These are phyloP conservation scores for Trinorchestia longiramus DNA, from an alignment of 1,140 invertebrate species.

Conservation along the genomic window DNA sequence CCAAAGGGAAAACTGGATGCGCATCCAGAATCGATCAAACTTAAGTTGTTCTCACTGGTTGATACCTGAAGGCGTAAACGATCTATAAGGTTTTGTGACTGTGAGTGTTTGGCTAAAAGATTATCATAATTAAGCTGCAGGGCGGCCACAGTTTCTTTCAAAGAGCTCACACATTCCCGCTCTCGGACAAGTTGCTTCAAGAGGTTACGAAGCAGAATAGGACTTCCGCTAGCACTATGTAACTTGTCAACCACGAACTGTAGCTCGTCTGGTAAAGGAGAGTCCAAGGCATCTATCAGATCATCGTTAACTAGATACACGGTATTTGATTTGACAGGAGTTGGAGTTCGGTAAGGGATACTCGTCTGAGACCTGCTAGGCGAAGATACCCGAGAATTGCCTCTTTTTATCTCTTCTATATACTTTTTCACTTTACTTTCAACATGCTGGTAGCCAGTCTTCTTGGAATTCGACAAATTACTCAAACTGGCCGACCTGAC, in stretches of 20 bases:
- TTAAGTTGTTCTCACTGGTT: constrained; percentile 2
- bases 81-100: constrained; percentile 6
- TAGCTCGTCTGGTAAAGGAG: neutral
- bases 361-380: neutral
- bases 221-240: neutral
- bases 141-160: constrained; percentile 14
- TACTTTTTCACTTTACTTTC: constrained; percentile 33
- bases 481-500: neutral
- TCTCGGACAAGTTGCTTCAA: neutral
- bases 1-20: neutral
- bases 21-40: neutral
- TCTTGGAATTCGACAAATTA: neutral
- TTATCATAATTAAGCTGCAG: constrained; percentile 28
- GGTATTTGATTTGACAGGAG: neutral
- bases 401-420: constrained; percentile 16
- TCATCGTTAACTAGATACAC: constrained; percentile 33
- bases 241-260: neutral
- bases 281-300: constrained; percentile 36
- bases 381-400: neutral
- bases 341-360: neutral
- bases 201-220: neutral
- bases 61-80: neutral
- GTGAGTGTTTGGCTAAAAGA: constrained; percentile 8
- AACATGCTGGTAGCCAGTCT: neutral
- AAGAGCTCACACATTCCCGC: neutral